phyloP scores from a whole-genome alignment of 2,797 vertebrate species.

The Poecilia wingei region DNA sequence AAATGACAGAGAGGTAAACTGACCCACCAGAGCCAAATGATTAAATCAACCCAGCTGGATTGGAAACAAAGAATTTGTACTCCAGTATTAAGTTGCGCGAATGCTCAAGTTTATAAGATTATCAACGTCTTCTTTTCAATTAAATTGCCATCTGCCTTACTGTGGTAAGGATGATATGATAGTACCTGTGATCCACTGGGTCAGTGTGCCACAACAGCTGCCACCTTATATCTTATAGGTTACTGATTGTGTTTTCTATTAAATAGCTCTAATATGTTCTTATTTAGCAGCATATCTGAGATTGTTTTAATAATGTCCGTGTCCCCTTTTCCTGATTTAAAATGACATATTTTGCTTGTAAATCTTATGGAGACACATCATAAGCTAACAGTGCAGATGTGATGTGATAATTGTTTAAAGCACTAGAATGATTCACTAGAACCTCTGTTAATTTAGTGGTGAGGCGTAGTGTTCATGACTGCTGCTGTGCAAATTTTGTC shows the following conservation, averaged over 20 bases:
- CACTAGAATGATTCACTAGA: neutral
- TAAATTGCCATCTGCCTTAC: neutral
- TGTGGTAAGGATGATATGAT: neutral
- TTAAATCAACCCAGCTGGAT: neutral
- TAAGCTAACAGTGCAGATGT: neutral
- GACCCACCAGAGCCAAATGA: neutral
- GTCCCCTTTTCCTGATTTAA: neutral
- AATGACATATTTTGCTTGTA: neutral
- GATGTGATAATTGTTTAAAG: neutral
- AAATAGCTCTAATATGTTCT: neutral
- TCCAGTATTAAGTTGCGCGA: neutral
- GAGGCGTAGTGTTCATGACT: neutral
- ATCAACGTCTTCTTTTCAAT: neutral
- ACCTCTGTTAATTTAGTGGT: neutral
- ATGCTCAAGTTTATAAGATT: neutral
- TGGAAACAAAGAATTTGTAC: neutral
- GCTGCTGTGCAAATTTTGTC: neutral
- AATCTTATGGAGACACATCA: neutral
- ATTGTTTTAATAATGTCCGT: neutral
- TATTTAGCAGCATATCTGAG: neutral
- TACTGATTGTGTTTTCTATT: neutral
- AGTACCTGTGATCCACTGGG: neutral
- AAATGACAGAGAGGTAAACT: neutral
- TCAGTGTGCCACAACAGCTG: neutral
- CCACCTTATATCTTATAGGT: neutral